A percentile compares a stretch with the other conserved stretches of the same genome.
Conservation (phyloP, 2,113 vertebrate species). For the Dipodomys merriami region DNA sequence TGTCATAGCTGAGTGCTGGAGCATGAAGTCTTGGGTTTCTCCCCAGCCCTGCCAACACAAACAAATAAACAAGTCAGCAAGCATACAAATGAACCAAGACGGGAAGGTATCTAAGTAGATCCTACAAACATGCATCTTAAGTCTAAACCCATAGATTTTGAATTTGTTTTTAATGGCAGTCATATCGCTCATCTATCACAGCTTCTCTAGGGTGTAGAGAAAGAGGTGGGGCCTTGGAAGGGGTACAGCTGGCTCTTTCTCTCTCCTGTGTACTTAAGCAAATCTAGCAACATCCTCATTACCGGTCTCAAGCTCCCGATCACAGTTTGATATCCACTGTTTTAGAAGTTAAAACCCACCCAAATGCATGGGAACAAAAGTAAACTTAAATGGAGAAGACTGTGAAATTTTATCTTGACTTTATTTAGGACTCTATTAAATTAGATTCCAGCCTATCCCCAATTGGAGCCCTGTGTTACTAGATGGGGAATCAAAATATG, state of each 20-base stretch:
- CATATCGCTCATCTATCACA: neutral
- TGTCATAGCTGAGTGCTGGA: too few species aligned
- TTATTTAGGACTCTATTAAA: neutral
- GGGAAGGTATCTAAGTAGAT: too few species aligned
- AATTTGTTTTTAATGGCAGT: neutral
- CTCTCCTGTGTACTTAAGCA: neutral
- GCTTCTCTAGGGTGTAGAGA: neutral
- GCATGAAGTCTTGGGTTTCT: too few species aligned
- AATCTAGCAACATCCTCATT: neutral
- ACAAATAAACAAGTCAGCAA: too few species aligned
- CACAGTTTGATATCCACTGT: neutral
- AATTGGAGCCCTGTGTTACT: constrained; percentile 12
- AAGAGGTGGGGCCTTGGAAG: too few species aligned
- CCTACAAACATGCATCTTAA: neutral
- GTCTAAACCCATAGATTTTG: neutral
- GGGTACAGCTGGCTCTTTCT: neutral
- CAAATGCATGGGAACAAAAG: neutral
- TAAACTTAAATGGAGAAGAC: neutral
- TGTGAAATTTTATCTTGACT: constrained; percentile 3
- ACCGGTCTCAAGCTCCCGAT: neutral
- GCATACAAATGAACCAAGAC: too few species aligned
- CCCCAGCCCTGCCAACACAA: too few species aligned
- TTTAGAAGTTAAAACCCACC: neutral
- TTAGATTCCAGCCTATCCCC: neutral
- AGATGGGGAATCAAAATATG: neutral